Evolutionary conservation across 2,797 vertebrate species (phyloP), one percentile per base, ranked within the genome.

Genomic region (Lindbergichthys nudifrons): DNA sequence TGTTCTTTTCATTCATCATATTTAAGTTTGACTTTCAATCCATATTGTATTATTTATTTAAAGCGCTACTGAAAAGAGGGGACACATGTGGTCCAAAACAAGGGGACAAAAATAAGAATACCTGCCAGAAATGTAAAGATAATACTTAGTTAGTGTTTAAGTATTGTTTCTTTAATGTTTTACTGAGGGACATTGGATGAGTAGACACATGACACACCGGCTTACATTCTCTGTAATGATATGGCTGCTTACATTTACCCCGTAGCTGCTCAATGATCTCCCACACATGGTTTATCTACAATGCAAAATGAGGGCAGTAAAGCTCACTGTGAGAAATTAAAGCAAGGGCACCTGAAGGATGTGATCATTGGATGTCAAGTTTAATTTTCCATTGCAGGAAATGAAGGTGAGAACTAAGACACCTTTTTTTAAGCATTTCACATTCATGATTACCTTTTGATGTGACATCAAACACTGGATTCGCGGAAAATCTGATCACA

Each of bases 241-340:
- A 30, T n/a, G 19, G 70, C 53, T 81, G 50, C 45, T 67, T 75
- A 69, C 72, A 75, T 61, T 75, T 70, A 74, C 45, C 47, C 73
- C 26, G 46, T 56, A 77, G 77, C 77, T 80, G 73, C 74, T 85
- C 51, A 21, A 21, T 61, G 41, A 58, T 86, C 19, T 67, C 54
- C 67, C 57, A 65, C 18, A 42, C 19, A 62, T 61, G 12, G 65
- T 54, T 60, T 54, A 77, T 64, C 69, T 62, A 64, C 43, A 75
- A 60, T 81, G 52, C 47, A 64, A 70, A 71, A 80, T 65, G 41
- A 68, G 75, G 78, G 61, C 79, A 76, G 51, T 89, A 90, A 92
- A 89, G 90, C 89, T 79, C 57, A 10, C n/a, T 60, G 83, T 87
- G 91, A 88, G 71, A 81, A 73, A 83, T 84, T 83, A 81, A 91